phyloP scores from a whole-genome alignment of 92 coral and sea anemone species.

The Metridium senile region DNA sequence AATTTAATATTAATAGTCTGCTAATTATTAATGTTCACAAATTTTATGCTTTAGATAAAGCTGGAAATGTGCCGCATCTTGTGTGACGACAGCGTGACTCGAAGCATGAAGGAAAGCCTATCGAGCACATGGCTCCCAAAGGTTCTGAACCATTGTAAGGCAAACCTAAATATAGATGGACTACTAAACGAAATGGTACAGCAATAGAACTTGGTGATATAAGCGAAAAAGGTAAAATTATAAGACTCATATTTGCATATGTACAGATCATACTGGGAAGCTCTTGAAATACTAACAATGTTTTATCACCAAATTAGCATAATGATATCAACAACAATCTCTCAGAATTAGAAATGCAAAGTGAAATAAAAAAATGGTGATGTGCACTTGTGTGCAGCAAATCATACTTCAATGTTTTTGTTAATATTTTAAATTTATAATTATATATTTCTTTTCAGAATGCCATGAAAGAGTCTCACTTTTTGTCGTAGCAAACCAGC shows the following conservation, averaged over 20 bases:
- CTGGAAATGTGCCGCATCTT: conserved; percentile 2
- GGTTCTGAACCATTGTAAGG: not conserved
- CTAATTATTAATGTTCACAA: no score
- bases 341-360: no score
- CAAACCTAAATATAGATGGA: not conserved
- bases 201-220: conserved; percentile 19
- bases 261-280: not conserved
- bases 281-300: not conserved
- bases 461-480: conserved; percentile 26
- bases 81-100: not conserved
- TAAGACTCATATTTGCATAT: not conserved
- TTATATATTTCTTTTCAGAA: conserved; percentile 33
- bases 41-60: conserved; percentile 6
- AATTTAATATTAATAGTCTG: no score
- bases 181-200: not conserved
- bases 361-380: no score
- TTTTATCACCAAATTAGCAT: no score
- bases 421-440: not conserved
- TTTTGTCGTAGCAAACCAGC: conserved; percentile 13
- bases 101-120: not conserved
- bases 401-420: no score
- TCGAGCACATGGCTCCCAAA: not conserved
- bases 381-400: not conserved
- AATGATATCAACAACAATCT: not conserved
- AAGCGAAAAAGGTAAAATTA: conserved; percentile 18